Conservation (phyloP, 2,888 invertebrate species). For the Microctonus aethiopoides region DNA sequence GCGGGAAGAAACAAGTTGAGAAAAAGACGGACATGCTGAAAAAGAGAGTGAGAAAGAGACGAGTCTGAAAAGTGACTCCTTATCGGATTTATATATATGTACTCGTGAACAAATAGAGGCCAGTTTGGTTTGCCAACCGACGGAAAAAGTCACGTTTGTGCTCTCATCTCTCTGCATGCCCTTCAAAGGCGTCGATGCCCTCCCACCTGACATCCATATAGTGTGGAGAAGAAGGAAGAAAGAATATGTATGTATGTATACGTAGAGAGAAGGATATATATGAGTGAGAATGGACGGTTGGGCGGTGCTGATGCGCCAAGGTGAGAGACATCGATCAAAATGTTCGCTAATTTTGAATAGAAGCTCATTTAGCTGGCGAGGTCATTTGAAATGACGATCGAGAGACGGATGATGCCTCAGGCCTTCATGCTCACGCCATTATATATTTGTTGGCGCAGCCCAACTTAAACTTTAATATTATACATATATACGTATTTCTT, state of each 20-base stretch:
- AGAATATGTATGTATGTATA: neutral
- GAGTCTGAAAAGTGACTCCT: slow-evolving; percentile 4
- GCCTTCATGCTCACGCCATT: neutral
- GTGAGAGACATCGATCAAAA: slow-evolving; percentile 46
- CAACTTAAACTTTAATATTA: slow-evolving; percentile 37
- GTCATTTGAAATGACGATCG: slow-evolving; percentile 38
- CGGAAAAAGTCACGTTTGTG: slow-evolving; percentile 11
- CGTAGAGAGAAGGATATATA: neutral
- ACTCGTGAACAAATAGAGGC: neutral
- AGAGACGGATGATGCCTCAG: neutral
- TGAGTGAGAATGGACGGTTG: neutral
- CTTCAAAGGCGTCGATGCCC: slow-evolving; percentile 23
- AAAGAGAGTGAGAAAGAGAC: neutral
- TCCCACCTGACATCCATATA: slow-evolving; percentile 17
- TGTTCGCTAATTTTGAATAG: slow-evolving; percentile 61
- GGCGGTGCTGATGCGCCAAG: slow-evolving; percentile 41
- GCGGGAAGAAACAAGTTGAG: neutral
- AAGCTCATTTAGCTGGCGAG: slow-evolving; percentile 53
- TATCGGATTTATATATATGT: slow-evolving; percentile 2
- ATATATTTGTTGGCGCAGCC: slow-evolving; percentile 5
- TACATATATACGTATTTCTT: neutral
- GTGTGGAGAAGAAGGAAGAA: neutral
- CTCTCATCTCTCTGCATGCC: slow-evolving; percentile 9
- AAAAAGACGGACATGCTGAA: neutral
- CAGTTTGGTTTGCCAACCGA: slow-evolving; percentile 3